These are phyloP conservation scores for Teleogryllus occipitalis DNA, from an alignment of 1,140 invertebrate genomes.

Conservation along the genomic window DNA sequence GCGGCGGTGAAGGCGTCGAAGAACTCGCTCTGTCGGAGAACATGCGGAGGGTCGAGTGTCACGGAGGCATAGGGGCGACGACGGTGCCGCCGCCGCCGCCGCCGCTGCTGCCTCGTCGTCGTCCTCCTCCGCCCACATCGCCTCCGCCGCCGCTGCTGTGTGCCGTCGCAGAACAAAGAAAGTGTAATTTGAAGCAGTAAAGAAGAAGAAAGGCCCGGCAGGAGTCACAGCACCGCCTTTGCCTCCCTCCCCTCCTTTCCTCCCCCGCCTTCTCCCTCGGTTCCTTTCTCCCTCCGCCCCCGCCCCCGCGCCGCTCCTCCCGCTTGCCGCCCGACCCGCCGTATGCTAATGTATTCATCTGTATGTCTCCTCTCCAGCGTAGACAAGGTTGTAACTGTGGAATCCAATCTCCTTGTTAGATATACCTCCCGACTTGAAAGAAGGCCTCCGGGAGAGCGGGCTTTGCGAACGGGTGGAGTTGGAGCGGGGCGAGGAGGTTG, in stretches of 20 bases:
- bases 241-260: not conserved
- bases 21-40: too few species aligned
- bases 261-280: not conserved
- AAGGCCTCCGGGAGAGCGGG: not conserved
- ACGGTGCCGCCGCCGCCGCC: too few species aligned
- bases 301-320: too few species aligned
- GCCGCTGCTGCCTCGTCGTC: too few species aligned
- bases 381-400: not conserved
- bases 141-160: not conserved
- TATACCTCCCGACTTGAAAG: not conserved
- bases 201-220: conserved; percentile 2
- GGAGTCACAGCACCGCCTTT: not conserved
- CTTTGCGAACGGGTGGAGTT: too few species aligned
- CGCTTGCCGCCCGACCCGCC: too few species aligned
- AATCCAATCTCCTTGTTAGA: conserved; percentile 4
- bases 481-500: too few species aligned
- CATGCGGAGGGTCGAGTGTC: too few species aligned
- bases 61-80: too few species aligned
- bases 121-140: not conserved
- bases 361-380: not conserved
- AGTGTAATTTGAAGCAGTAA: conserved; percentile 4
- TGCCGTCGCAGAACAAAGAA: not conserved
- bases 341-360: conserved; percentile 5
- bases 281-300: not conserved
- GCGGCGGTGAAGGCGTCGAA: too few species aligned